These are phyloP conservation scores for Anniella stebbinsi DNA, from an alignment of 2,797 vertebrate species.

Conservation along the genomic window DNA sequence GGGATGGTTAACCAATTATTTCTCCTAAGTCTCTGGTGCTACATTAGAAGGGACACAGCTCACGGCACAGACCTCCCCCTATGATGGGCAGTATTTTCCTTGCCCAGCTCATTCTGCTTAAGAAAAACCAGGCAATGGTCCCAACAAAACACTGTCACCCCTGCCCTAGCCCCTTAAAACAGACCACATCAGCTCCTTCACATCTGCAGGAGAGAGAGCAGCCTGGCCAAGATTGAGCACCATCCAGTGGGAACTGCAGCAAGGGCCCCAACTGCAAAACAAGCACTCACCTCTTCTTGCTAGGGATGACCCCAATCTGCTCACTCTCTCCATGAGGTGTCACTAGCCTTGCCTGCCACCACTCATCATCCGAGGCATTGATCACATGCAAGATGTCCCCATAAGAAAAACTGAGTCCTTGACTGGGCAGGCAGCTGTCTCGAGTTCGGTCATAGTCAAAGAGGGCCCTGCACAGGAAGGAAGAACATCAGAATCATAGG, in stretches of 20 bases:
- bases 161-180: too few species aligned
- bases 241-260: background rate
- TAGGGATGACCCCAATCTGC: constrained; percentile 98
- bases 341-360: constrained; percentile 99
- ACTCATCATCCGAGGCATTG: constrained; percentile 98
- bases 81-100: background rate
- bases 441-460: constrained; percentile 98
- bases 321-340: constrained; percentile 97
- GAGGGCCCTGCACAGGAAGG: constrained; percentile 85
- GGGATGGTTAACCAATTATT: background rate
- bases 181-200: background rate
- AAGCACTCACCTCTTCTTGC: constrained; percentile 93
- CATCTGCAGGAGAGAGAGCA: background rate
- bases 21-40: background rate
- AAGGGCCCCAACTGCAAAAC: background rate
- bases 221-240: background rate
- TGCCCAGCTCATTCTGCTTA: too few species aligned
- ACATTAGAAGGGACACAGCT: background rate
- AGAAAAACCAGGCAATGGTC: background rate
- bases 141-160: background rate
- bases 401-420: constrained; percentile 97
- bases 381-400: constrained; percentile 98
- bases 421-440: constrained; percentile 98
- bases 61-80: background rate
- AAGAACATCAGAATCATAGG: background rate